phyloP scores from a whole-genome alignment of 2,888 invertebrate genomes.

The Plemyria rubiginata region DNA sequence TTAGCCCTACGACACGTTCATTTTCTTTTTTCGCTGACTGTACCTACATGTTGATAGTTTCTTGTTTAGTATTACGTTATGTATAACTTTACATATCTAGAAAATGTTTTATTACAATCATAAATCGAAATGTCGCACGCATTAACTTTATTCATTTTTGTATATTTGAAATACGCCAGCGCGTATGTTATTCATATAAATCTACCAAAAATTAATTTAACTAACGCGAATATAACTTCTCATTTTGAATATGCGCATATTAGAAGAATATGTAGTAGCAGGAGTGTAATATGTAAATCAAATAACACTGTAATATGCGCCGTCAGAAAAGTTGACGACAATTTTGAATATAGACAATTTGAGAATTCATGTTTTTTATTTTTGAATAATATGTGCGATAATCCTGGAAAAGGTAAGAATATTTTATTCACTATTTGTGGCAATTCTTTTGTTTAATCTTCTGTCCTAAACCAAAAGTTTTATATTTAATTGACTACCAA shows the following conservation, averaged over 20 bases:
- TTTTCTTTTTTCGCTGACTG: too few species aligned
- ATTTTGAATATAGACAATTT: conserved; percentile 52
- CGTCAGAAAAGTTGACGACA: conserved; percentile 39
- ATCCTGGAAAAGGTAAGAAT: conserved; percentile 58
- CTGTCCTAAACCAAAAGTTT: too few species aligned
- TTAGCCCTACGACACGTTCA: too few species aligned
- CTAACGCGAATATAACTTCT: conserved; percentile 21
- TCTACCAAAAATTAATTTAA: conserved; percentile 34
- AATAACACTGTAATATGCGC: conserved; percentile 53
- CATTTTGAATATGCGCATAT: conserved; percentile 52
- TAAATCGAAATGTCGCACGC: conserved; percentile 14
- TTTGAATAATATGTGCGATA: conserved; percentile 65
- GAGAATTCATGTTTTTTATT: conserved; percentile 63
- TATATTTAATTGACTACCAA: too few species aligned
- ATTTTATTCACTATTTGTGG: background rate
- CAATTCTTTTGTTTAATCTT: background rate
- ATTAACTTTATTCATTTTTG: conserved; percentile 12
- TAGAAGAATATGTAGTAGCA: conserved; percentile 46
- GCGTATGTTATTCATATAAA: conserved; percentile 22
- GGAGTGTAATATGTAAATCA: conserved; percentile 47
- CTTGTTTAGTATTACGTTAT: background rate
- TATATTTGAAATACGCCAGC: conserved; percentile 7
- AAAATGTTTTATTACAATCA: conserved; percentile 4
- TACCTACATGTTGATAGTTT: too few species aligned
- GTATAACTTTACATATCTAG: background rate